phyloP scores from a whole-genome alignment of 2,888 invertebrate genomes.

The Amitus sp. region DNA sequence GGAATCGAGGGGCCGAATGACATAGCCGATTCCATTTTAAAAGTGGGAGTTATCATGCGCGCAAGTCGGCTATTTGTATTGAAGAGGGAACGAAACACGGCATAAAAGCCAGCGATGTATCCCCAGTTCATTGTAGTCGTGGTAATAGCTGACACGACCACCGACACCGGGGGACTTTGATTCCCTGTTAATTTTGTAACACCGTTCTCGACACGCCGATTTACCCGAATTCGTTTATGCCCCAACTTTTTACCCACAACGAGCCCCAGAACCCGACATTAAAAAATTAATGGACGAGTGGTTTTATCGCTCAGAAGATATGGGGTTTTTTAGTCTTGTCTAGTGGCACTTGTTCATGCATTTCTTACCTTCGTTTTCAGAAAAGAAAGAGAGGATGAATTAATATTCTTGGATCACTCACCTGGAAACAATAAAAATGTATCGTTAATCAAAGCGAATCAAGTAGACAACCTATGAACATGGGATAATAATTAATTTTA shows the following conservation, averaged over 20 bases:
- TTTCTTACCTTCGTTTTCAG: too few species aligned
- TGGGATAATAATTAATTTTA: too few species aligned
- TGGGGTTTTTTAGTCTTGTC: too few species aligned
- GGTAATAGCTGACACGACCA: slow-evolving; percentile 62
- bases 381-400: too few species aligned
- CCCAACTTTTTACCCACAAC: not conserved
- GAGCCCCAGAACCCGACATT: not conserved
- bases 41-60: slow-evolving; percentile 64
- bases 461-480: too few species aligned
- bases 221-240: slow-evolving; percentile 11
- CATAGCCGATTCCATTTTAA: slow-evolving; percentile 58
- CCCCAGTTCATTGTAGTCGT: slow-evolving; percentile 60
- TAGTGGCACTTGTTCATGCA: too few species aligned
- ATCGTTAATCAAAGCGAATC: too few species aligned
- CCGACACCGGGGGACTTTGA: slow-evolving; percentile 45
- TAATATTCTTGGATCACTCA: too few species aligned
- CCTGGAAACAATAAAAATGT: too few species aligned
- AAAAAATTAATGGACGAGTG: too few species aligned
- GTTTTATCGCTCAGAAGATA: too few species aligned
- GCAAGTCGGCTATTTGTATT: slow-evolving; percentile 60
- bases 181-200: slow-evolving; percentile 54
- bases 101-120: slow-evolving; percentile 62
- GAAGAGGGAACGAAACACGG: slow-evolving; percentile 62
- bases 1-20: slow-evolving; percentile 56
- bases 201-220: slow-evolving; percentile 23